Percentiles rank a stretch among this genome's conserved stretches.
Conservation (phyloP, 2,113 vertebrate genomes). For the Sitta europaea region DNA sequence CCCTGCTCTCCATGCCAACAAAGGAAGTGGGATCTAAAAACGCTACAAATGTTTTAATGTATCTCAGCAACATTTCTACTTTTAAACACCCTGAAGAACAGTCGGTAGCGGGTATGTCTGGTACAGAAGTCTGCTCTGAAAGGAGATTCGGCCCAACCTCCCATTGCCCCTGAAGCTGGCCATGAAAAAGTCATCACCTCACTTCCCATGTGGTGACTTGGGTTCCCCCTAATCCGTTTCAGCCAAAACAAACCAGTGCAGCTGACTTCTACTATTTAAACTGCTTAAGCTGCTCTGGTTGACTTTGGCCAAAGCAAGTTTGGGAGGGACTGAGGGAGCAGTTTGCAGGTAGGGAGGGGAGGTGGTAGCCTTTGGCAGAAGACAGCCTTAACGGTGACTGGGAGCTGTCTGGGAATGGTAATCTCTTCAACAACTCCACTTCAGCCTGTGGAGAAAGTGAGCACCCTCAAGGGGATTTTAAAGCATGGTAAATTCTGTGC, state of each 20-base stretch:
- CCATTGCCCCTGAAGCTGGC: neutral
- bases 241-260: neutral
- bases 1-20: neutral
- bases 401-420: neutral
- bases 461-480: neutral
- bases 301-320: neutral
- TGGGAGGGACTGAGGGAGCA: neutral
- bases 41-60: neutral
- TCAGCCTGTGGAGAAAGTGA: neutral
- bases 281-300: neutral
- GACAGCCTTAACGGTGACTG: accelerated
- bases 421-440: neutral
- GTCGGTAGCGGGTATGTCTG: neutral
- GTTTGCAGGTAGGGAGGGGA: neutral
- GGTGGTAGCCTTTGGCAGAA: neutral
- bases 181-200: neutral
- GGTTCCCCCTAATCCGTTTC: neutral
- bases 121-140: neutral
- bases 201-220: conserved; percentile 1
- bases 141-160: neutral
- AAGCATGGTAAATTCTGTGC: neutral
- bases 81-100: neutral
- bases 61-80: neutral
- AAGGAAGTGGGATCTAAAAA: neutral
- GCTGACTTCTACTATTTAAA: neutral